Evolutionary conservation across 2,113 vertebrate genomes (phyloP).

Genomic region (Otolemur garnettii): DNA sequence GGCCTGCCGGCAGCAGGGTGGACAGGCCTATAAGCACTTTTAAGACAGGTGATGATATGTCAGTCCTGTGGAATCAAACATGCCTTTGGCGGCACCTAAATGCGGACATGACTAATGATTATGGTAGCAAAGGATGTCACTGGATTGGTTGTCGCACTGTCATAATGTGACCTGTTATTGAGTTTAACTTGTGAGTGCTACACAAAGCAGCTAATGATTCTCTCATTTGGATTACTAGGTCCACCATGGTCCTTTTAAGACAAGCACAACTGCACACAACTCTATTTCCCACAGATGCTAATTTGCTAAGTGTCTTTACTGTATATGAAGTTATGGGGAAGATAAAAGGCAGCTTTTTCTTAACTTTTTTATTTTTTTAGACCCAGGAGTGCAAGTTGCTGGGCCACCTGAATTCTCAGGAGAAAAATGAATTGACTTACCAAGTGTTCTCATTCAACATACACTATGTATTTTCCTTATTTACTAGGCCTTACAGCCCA

Average conservation of each 20-base stretch:
- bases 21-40: background rate
- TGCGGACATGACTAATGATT: background rate
- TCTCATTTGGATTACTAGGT: constrained; percentile 44
- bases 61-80: background rate
- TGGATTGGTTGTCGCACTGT: constrained; percentile 15
- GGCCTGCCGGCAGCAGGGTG: no score
- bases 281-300: background rate
- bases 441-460: constrained; percentile 58
- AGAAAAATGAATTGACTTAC: constrained; percentile 44
- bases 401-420: constrained; percentile 52
- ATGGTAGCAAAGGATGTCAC: constrained; percentile 46
- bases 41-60: background rate
- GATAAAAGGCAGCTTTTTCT: background rate
- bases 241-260: constrained; percentile 42
- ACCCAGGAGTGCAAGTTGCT: constrained; percentile 42
- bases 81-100: constrained; percentile 47
- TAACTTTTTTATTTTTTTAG: background rate
- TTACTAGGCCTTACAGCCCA: background rate
- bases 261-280: constrained; percentile 51
- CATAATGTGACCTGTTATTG: constrained; percentile 33
- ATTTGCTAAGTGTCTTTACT: background rate
- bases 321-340: background rate
- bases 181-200: background rate
- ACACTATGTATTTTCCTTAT: constrained; percentile 19
- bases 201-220: constrained; percentile 25